These are phyloP conservation scores for Tetragonula clypearis DNA, from an alignment of 1,140 invertebrate genomes.

Conservation along the genomic window DNA sequence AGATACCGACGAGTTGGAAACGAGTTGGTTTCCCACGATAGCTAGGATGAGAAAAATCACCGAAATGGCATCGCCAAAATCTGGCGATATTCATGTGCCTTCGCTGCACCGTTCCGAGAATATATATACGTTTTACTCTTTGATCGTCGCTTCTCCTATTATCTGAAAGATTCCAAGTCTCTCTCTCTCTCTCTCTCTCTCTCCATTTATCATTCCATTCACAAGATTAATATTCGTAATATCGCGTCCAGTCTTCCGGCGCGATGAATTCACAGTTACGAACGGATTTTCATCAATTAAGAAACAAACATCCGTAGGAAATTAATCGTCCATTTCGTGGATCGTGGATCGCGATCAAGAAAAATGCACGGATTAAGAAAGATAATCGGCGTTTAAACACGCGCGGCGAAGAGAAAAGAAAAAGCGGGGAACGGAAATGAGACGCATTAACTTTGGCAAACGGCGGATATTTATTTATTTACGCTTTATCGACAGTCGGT, in stretches of 20 bases:
- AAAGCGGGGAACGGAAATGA: slow-evolving; percentile 28
- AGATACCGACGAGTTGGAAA: neutral
- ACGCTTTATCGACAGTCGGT: slow-evolving; percentile 68
- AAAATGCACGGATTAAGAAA: neutral
- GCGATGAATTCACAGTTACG: neutral
- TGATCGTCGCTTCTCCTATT: neutral
- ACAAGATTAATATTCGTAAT: neutral
- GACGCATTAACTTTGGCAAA: slow-evolving; percentile 60
- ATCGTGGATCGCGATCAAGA: neutral
- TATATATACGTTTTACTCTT: neutral
- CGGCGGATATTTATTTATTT: slow-evolving; percentile 71
- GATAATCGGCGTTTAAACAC: neutral
- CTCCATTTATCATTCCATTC: neutral
- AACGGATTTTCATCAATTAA: neutral
- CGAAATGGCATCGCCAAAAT: neutral
- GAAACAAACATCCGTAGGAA: neutral
- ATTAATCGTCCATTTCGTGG: neutral
- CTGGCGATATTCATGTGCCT: neutral
- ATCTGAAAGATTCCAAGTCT: neutral
- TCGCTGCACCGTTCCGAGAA: neutral
- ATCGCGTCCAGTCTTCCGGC: neutral
- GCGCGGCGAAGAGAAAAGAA: neutral
- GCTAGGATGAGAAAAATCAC: neutral
- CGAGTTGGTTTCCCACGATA: neutral
- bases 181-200: neutral